Percentiles rank a stretch among this genome's conserved stretches.
These are phyloP conservation scores for Acronicta psi DNA, from an alignment of 2,888 invertebrate species.

Conservation along the genomic window DNA sequence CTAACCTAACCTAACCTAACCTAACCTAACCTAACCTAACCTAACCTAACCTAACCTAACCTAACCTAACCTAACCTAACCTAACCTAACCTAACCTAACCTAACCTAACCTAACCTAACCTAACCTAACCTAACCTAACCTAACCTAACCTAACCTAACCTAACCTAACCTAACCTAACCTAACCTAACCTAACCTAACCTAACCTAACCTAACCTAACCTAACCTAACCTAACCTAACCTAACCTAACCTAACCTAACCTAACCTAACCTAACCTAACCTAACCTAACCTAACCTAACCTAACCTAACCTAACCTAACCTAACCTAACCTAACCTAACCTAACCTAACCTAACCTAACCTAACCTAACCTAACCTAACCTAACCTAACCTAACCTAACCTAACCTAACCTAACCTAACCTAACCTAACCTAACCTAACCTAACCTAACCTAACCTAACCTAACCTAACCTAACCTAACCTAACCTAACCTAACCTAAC, in stretches of 20 bases:
- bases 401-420: constrained; percentile 18
- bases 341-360: constrained; percentile 20
- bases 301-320: constrained; percentile 17
- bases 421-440: constrained; percentile 33
- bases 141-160: constrained; percentile 17
- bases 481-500: constrained; percentile 27
- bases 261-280: constrained; percentile 12
- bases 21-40: too few species aligned
- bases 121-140: constrained; percentile 18
- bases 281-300: constrained; percentile 17
- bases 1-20: too few species aligned
- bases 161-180: constrained; percentile 19
- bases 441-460: constrained; percentile 32
- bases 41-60: too few species aligned
- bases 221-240: constrained; percentile 19
- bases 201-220: constrained; percentile 17
- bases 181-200: constrained; percentile 18
- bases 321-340: constrained; percentile 21
- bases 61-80: too few species aligned
- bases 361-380: constrained; percentile 24
- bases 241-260: constrained; percentile 18
- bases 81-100: constrained; percentile 24
- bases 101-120: constrained; percentile 19
- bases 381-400: constrained; percentile 22
- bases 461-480: constrained; percentile 27